Evolutionary conservation across 2,797 vertebrate species (phyloP), one percentile per base, ranked within the genome.

Genomic region (Hoplostethus mediterraneus): DNA sequence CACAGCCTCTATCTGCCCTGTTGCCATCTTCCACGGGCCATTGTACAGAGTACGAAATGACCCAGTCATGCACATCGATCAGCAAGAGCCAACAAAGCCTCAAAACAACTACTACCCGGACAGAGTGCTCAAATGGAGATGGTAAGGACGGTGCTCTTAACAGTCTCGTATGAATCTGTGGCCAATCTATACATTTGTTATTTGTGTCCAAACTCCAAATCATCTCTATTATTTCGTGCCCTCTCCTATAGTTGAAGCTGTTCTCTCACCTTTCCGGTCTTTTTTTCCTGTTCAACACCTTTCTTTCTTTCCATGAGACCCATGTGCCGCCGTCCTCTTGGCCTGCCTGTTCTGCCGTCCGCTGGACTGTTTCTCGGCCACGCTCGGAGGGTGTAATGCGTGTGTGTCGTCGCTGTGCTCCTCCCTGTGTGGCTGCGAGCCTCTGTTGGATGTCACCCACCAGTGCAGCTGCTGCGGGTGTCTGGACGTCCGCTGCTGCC

Each of bases 291-390:
- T 4, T 53, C 36, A 3, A 30, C 12, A 9, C 11, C 40, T 53
- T 57, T 55, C 63, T 49, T 17, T 28, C 58, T 38, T 61, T 57
- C 58, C 42, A 52, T 0, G 12, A 95, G 94, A 94, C 63, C 68
- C 92, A 30, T 95, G 93, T 59, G 93, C 93, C 52, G 84, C 92
- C 0, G 10, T 94, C 47, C 88, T 95, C 5, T 55, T 93, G 87
- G 88, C 85, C 45, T 94, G 93, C 30, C 89, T 94, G 47, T 94
- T 94, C 90, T 94, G 93, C 68, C 88, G 72, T 3, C 90, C 92
- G 0, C 87, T 92, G 87, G 93, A 94, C 68, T 91, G 91, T 58
- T 25, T 94, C 2, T 28, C 90, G 60, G 87, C 90, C 6, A 64
- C 83, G 0, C 14, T 79, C 52, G 81, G 83, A n/a, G 88, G 91